Evolutionary conservation across 2,797 vertebrate species (phyloP).

Genomic region (Selene dorsalis): DNA sequence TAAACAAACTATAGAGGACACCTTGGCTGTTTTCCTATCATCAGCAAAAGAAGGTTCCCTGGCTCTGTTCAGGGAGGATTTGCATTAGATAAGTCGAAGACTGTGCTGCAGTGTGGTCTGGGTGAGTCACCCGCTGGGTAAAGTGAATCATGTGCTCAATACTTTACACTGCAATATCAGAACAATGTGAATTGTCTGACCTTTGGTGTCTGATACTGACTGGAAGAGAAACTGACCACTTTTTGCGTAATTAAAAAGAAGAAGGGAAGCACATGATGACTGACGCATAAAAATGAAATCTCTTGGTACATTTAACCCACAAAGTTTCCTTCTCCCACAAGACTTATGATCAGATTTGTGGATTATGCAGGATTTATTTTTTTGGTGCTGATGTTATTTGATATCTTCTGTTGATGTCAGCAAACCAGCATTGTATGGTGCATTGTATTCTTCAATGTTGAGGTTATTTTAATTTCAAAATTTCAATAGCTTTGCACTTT

Average conservation of each 20-base stretch:
- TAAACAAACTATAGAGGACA: constrained; percentile 73
- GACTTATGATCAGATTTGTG: background rate
- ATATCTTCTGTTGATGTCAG: background rate
- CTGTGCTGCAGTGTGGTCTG: constrained; percentile 36
- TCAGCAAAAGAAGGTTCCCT: constrained; percentile 57
- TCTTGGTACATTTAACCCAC: no score
- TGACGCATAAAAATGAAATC: background rate
- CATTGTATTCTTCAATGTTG: background rate
- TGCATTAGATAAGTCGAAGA: constrained; percentile 64
- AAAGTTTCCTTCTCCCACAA: background rate
- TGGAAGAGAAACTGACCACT: constrained; percentile 18
- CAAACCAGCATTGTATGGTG: background rate
- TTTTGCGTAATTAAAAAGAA: background rate
- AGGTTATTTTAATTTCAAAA: no score
- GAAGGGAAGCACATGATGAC: background rate
- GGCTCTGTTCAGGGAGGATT: constrained; percentile 54
- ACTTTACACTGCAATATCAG: constrained; percentile 42
- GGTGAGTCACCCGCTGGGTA: constrained; percentile 51
- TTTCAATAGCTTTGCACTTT: no score
- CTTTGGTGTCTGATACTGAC: constrained; percentile 13
- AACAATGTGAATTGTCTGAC: constrained; percentile 24
- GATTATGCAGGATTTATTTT: background rate
- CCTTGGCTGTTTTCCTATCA: constrained; percentile 60
- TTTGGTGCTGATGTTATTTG: background rate
- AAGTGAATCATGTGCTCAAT: constrained; percentile 41